These are phyloP conservation scores for Aphaenogaster ashmeadi DNA, from an alignment of 1,140 invertebrate species.

Conservation along the genomic window DNA sequence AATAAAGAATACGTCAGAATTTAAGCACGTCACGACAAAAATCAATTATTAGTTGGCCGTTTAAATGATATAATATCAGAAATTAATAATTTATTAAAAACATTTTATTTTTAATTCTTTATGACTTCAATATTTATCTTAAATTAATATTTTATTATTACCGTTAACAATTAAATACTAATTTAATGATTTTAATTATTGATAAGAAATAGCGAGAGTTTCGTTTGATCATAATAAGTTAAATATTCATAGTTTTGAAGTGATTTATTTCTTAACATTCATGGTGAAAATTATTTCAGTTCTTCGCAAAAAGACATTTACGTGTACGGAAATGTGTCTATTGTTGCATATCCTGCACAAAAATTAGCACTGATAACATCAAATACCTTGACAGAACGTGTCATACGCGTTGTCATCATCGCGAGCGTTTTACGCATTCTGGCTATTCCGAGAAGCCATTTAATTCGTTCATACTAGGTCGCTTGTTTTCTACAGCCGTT, in stretches of 20 bases:
- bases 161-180: not conserved
- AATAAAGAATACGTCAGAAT: not conserved
- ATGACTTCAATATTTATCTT: not conserved
- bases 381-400: conserved; percentile 5
- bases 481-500: conserved; percentile 42
- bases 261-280: not conserved
- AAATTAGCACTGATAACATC: conserved; percentile 6
- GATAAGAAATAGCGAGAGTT: not conserved
- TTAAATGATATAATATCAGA: not conserved
- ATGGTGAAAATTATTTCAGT: not conserved
- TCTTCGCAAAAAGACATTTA: not conserved
- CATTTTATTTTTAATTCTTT: not conserved
- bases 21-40: not conserved
- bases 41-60: not conserved
- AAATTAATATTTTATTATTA: not conserved
- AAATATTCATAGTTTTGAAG: not conserved
- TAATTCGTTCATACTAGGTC: conserved; percentile 42
- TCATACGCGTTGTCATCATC: not conserved
- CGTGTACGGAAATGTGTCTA: not conserved
- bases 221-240: not conserved
- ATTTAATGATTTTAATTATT: not conserved
- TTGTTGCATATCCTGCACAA: not conserved
- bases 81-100: conserved; percentile 7
- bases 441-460: conserved; percentile 31
- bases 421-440: conserved; percentile 30